Conservation (phyloP, 2,888 invertebrate species). For the Papilio protenor region DNA sequence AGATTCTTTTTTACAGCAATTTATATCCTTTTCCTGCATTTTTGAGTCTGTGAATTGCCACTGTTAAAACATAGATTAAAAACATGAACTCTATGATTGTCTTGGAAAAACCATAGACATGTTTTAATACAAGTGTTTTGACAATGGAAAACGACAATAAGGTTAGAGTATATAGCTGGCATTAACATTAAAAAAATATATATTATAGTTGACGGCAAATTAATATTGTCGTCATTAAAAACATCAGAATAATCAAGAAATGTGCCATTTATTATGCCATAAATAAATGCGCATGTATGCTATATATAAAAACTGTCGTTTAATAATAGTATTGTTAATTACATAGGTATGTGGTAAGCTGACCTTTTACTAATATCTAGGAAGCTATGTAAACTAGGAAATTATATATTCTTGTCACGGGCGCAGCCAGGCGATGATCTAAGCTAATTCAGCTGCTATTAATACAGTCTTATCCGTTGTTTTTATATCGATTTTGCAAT, state of each 20-base stretch:
- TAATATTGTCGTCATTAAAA: not conserved
- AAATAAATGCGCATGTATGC: not conserved
- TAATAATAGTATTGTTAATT: not conserved
- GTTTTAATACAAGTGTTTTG: not conserved
- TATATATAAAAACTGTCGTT: not conserved
- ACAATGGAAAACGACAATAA: not conserved
- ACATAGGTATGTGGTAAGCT: conserved; percentile 1
- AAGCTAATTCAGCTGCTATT: no score
- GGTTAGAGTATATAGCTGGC: not conserved
- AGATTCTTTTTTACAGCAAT: no score
- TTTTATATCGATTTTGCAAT: no score
- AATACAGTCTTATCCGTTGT: no score
- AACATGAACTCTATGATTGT: no score
- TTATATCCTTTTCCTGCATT: no score
- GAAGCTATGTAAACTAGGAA: not conserved
- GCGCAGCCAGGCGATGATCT: no score
- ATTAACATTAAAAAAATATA: not conserved
- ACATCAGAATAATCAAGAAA: not conserved
- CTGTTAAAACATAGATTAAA: no score
- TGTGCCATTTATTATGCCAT: not conserved
- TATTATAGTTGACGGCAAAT: not conserved
- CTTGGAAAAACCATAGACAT: no score
- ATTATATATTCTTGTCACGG: not conserved
- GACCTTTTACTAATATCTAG: not conserved
- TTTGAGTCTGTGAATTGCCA: no score